phyloP scores from a whole-genome alignment of 2,113 vertebrate genomes.

The Elephas maximus region DNA sequence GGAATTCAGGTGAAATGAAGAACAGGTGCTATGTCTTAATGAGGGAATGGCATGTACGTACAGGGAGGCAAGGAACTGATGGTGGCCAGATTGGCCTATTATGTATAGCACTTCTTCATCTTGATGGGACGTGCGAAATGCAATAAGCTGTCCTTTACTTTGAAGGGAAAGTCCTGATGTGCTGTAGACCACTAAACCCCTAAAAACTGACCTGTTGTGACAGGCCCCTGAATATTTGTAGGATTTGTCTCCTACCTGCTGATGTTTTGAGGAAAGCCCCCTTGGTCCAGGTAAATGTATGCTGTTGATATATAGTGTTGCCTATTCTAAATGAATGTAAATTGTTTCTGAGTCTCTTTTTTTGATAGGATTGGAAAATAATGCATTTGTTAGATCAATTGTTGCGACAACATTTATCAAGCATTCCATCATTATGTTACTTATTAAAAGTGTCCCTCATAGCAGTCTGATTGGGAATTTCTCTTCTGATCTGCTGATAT shows the following conservation, averaged over 20 bases:
- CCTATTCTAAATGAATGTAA: not conserved
- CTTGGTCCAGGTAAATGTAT: not conserved
- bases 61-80: not conserved
- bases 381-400: not conserved
- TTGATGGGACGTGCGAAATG: not conserved
- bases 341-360: not conserved
- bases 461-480: not conserved
- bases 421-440: conserved; percentile 30
- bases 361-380: not conserved
- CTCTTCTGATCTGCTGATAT: not conserved
- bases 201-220: not conserved
- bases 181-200: not conserved
- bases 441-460: not conserved
- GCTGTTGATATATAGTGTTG: not conserved
- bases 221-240: not conserved
- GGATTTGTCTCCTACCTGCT: not conserved
- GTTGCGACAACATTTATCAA: not conserved
- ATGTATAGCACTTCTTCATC: too few relatives aligned
- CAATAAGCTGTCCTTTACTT: not conserved
- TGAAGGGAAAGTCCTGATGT: not conserved
- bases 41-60: not conserved
- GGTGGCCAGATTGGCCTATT: not conserved
- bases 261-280: not conserved
- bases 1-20: not conserved
- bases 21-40: not conserved